phyloP scores from a whole-genome alignment of 2,113 vertebrate species.

The Pogonocichla stellata region DNA sequence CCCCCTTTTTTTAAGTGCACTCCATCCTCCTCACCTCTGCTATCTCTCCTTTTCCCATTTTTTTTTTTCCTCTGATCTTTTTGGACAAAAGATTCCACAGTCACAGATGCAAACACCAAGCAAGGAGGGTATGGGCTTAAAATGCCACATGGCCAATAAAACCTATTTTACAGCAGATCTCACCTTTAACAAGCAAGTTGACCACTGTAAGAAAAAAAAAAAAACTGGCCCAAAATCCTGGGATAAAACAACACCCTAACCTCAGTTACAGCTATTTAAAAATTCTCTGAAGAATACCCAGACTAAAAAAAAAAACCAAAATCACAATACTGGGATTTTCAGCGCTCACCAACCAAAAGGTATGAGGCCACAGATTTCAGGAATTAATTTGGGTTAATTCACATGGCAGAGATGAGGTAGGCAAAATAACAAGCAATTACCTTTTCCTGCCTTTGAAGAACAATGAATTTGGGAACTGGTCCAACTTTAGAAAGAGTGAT shows the following conservation, averaged over 20 bases:
- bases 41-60: background rate
- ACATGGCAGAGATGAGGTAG: conserved; percentile 59
- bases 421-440: conserved; percentile 71
- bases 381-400: conserved; percentile 68
- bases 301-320: background rate
- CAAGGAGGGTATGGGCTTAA: conserved; percentile 35
- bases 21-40: background rate
- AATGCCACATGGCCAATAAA: conserved; percentile 65
- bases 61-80: background rate
- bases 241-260: background rate
- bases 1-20: background rate
- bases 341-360: background rate
- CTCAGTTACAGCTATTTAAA: background rate
- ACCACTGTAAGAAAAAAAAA: background rate
- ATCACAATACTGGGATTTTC: background rate
- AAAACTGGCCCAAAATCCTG: background rate
- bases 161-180: conserved; percentile 48
- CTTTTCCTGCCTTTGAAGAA: conserved; percentile 75
- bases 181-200: conserved; percentile 56
- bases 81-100: conserved; percentile 55
- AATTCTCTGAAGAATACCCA: background rate
- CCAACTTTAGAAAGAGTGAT: conserved; percentile 63
- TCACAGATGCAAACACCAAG: conserved; percentile 34
- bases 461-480: conserved; percentile 68
- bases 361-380: conserved; percentile 50